Conservation (phyloP, 2,888 invertebrate species). For the Aproaerema taeniolella region DNA sequence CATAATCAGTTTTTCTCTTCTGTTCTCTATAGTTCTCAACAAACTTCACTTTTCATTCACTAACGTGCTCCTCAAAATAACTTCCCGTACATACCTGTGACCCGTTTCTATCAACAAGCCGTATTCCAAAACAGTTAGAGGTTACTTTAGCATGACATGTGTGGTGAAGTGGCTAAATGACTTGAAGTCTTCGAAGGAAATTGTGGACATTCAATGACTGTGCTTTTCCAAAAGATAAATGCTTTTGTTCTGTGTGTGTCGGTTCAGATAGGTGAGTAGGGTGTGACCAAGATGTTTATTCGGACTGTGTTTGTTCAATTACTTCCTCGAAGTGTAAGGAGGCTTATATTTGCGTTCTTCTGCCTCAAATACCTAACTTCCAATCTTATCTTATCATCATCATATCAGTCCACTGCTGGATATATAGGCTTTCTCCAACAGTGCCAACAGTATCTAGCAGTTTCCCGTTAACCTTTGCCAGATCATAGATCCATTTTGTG, state of each 20-base stretch:
- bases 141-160: constrained; percentile 57
- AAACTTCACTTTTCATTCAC: no score
- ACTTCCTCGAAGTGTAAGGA: no score
- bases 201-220: constrained; percentile 65
- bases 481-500: no score
- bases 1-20: no score
- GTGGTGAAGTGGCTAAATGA: constrained; percentile 53
- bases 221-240: constrained; percentile 39
- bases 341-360: background rate
- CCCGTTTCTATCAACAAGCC: constrained; percentile 37
- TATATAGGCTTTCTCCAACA: no score
- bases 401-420: no score
- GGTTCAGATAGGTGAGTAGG: constrained; percentile 1
- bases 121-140: constrained; percentile 48
- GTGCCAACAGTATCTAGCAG: no score
- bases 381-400: no score
- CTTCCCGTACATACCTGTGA: constrained; percentile 35
- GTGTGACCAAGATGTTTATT: constrained; percentile 1
- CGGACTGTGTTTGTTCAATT: no score
- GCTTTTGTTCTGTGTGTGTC: constrained; percentile 5
- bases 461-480: no score
- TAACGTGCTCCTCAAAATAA: constrained; percentile 23
- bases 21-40: no score
- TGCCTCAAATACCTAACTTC: no score
- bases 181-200: constrained; percentile 58